Percentiles rank a stretch among this genome's conserved stretches.
Evolutionary conservation across 2,113 vertebrate species (phyloP).

Genomic region (Ranitomeya variabilis): DNA sequence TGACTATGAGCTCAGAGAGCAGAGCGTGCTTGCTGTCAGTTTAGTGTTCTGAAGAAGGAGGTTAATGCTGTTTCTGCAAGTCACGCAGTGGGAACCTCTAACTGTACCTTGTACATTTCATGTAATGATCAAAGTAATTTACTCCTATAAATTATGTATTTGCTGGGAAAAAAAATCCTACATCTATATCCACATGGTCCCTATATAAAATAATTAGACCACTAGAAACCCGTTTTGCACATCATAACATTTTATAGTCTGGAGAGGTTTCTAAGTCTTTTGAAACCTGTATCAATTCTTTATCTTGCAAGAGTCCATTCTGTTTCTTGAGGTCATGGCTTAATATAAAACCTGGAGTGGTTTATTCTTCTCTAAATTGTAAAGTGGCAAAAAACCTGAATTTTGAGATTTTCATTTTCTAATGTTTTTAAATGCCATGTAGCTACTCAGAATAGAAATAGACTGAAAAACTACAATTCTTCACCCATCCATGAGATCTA

Average conservation of each 20-base stretch:
- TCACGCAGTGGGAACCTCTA: slow-evolving; percentile 71
- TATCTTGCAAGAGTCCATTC: slow-evolving; percentile 4
- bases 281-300: slow-evolving; percentile 7
- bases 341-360: neutral
- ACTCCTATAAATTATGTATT: slow-evolving; percentile 75
- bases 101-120: slow-evolving; percentile 68
- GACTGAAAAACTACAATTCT: neutral
- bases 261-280: slow-evolving; percentile 7
- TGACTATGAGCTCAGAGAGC: neutral
- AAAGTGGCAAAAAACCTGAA: neutral
- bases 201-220: slow-evolving; percentile 72
- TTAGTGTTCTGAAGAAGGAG: slow-evolving; percentile 63
- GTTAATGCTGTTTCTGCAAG: slow-evolving; percentile 68
- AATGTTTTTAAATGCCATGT: neutral
- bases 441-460: neutral
- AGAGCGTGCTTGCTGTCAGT: slow-evolving; percentile 62
- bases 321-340: neutral
- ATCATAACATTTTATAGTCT: slow-evolving; percentile 61
- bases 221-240: slow-evolving; percentile 67
- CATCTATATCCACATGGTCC: slow-evolving; percentile 67
- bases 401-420: neutral
- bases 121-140: slow-evolving; percentile 74
- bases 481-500: neutral
- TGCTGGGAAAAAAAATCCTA: slow-evolving; percentile 64
- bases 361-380: no score